These are phyloP conservation scores for Brachyptera putata DNA, from an alignment of 2,888 invertebrate species.

Conservation along the genomic window DNA sequence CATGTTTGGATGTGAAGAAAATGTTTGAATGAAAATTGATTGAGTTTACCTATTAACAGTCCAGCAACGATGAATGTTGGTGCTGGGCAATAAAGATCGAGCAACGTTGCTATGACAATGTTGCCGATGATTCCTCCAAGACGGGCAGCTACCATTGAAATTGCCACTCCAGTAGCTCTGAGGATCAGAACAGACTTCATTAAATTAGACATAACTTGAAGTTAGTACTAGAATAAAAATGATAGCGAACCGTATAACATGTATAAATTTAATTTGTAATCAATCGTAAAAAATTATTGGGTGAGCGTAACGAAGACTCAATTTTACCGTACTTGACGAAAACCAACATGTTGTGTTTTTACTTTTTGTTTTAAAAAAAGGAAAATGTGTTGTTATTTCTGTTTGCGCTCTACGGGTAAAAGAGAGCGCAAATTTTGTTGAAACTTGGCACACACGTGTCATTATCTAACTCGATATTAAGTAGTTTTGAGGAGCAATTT, in stretches of 20 bases:
- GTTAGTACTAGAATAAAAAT: not conserved
- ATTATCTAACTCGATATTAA: too few relatives aligned
- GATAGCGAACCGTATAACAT: not conserved
- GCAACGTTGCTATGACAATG: conserved; percentile 80
- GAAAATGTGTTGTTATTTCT: too few relatives aligned
- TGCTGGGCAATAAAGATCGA: conserved; percentile 85
- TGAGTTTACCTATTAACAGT: conserved; percentile 60
- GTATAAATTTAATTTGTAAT: not conserved
- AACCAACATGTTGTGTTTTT: too few relatives aligned
- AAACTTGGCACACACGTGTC: too few relatives aligned
- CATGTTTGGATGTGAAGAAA: not conserved
- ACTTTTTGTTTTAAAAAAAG: too few relatives aligned
- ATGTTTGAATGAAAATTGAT: not conserved
- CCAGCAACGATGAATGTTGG: conserved; percentile 88
- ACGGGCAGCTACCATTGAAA: conserved; percentile 85
- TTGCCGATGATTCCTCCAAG: conserved; percentile 86
- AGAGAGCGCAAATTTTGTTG: too few relatives aligned
- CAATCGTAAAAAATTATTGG: too few relatives aligned
- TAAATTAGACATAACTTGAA: not conserved
- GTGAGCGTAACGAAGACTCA: too few relatives aligned
- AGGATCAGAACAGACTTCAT: conserved; percentile 30
- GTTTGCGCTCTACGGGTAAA: too few relatives aligned
- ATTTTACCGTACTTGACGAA: too few relatives aligned
- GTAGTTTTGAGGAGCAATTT: too few relatives aligned
- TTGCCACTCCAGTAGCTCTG: conserved; percentile 86